Base-by-base conservation (phyloP, 2,888 invertebrate species). In the Spatulosminthurus flaviceps region DNA sequence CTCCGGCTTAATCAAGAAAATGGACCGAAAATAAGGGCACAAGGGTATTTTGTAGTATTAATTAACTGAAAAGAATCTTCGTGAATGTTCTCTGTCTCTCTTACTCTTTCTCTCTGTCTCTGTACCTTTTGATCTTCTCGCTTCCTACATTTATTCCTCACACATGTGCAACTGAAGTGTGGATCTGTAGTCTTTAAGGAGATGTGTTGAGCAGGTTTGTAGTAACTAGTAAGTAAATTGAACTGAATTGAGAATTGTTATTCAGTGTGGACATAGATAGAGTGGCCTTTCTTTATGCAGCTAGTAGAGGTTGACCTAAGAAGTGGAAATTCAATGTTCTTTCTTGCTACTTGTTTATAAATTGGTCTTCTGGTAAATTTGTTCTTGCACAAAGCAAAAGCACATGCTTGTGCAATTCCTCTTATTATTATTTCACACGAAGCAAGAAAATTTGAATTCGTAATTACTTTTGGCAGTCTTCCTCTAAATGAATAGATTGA, bases 11-110 rank as follows among this genome's bases (percentile, higher is more conserved):
- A 79, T 79, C 79, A 79, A 79, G 74, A 64, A 79, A 79, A 79
- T 79, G 79, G 74, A 79, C 16, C 22, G 69, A 79, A 76, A 76
- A 67, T 67, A 76, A 76, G 76, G 76, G 76, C 76, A 76, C 67
- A 76, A 76, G 76, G 76, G 76, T 76, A 76, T 76, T 69, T 42
- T 16, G 24, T 64, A 22, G 26, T 64, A 64, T 64, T 64, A 64
- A 64, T 64, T 64, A 64, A 64, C 64, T 64, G 64, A 26, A 64
- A 64, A 64, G 64, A 64, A 24, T 64, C 22, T 64, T 64, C 16
- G 22, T 64, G 4, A 2, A 16, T 60, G 7, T 60, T 60, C 60
- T 60, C 60, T 60, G 7, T 13, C 4, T 21, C 16, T 60, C 60
- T 60, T 13, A 9, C 60, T 60, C 60, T 13, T 4, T 21, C 16